A percentile compares a stretch with the other conserved stretches of the same genome.
Conservation (phyloP, 1,140 invertebrate genomes). For the Trichomalopsis sarcophagae region DNA sequence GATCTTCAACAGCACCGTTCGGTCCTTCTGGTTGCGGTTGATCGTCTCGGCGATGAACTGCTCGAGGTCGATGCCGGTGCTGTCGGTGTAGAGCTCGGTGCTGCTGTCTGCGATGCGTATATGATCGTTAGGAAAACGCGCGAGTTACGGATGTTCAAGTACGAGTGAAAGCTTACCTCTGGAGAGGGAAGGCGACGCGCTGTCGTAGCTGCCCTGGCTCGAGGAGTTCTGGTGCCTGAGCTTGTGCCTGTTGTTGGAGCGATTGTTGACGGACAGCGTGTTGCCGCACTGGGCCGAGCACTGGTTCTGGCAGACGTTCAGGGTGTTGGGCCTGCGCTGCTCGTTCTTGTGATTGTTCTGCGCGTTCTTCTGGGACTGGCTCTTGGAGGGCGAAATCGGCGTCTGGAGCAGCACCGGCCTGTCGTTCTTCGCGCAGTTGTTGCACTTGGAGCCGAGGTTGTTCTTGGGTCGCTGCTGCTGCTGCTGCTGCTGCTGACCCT, state of each 20-base stretch:
- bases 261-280: conserved; percentile 69
- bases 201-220: conserved; percentile 77
- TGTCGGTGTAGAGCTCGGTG: conserved; percentile 86
- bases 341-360: conserved; percentile 62
- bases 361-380: conserved; percentile 61
- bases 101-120: conserved; percentile 81
- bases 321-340: conserved; percentile 64
- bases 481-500: conserved; percentile 54
- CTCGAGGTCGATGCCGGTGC: conserved; percentile 87
- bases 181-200: conserved; percentile 78
- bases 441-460: conserved; percentile 63
- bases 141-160: not conserved
- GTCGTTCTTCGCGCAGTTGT: conserved; percentile 72
- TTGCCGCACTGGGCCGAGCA: conserved; percentile 74
- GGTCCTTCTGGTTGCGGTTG: conserved; percentile 92
- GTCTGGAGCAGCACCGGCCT: conserved; percentile 68
- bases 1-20: conserved; percentile 88
- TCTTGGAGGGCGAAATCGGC: conserved; percentile 68
- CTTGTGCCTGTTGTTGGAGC: conserved; percentile 73
- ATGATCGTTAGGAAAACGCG: not conserved
- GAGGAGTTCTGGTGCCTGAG: conserved; percentile 79
- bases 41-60: conserved; percentile 93
- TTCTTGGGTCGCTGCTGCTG: conserved; percentile 55
- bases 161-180: conserved; percentile 71
- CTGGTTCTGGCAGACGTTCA: conserved; percentile 73